Base-by-base conservation (phyloP, 2,888 invertebrate genomes). In the Athrips mouffetella region DNA sequence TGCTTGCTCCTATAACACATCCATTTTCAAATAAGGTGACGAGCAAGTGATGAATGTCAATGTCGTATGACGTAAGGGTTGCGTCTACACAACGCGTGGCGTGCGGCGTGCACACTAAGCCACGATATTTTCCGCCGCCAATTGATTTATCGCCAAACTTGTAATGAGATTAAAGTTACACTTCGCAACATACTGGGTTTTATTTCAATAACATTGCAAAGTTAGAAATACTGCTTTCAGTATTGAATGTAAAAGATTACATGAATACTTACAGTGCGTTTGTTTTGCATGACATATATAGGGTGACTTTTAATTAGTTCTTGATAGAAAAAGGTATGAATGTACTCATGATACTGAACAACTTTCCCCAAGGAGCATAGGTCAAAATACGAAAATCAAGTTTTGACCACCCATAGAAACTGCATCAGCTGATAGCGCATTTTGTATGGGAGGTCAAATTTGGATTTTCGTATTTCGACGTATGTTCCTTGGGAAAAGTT, bases 61-160 rank as follows among this genome's bases (percentile, higher is more conserved):
- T 3, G 3, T n/a, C 4, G 10, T 10, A 3, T 20, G n/a, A n/a
- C 20, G 3, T 1, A 10, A 8, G n/a, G 2, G 37, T 37, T 11
- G n/a, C 10, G 20, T n/a, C 1, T n/a, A 20, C n/a, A 20, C n/a
- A 18, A 16, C 8, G 27, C 49, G 18, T 37, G n/a, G 18, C 35
- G 35, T 6, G 13, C 18, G 5, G 35, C 13, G 35, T 35, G 35
- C 35, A 35, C 35, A 35, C 35, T 13, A 35, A n/a, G n/a, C n/a
- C 58, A 56, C 64, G 64, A 67, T 65, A 73, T 73, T 77, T 76
- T 69, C 70, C 67, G 63, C 65, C 67, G 58, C 64, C 70, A 75
- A 74, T 76, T 80, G 80, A 85, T 83, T 85, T 83, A 84, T 80
- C 72, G 77, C 73, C 67, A 68, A 85, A 83, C 78, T 84, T 84